phyloP scores from a whole-genome alignment of 2,113 vertebrate species.

The Zapus hudsonius region DNA sequence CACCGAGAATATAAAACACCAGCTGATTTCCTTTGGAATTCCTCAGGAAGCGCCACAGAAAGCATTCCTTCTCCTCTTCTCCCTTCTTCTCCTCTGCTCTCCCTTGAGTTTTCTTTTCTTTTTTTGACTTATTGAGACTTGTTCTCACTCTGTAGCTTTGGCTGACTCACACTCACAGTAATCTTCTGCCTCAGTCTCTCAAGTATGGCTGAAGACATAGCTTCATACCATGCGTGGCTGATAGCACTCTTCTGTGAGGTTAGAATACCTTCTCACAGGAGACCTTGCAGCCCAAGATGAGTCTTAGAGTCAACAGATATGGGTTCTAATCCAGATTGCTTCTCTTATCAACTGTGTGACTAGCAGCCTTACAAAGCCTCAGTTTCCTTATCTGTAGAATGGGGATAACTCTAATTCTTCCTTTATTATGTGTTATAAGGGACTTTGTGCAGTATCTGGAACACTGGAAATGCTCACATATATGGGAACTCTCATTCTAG shows the following conservation, averaged over 20 bases:
- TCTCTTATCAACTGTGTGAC: background rate
- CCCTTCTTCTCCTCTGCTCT: no score
- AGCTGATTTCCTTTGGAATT: constrained; percentile 27
- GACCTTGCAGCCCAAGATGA: background rate
- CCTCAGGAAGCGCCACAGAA: background rate
- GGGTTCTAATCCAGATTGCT: background rate
- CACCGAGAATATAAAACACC: background rate
- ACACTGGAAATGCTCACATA: background rate
- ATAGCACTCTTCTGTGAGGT: background rate
- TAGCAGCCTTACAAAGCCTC: background rate
- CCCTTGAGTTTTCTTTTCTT: no score
- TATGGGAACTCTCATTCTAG: background rate
- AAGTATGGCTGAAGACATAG: no score
- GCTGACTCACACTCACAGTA: no score
- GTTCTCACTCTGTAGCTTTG: no score
- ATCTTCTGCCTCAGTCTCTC: no score
- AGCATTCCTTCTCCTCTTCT: no score
- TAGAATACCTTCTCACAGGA: background rate
- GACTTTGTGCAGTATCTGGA: background rate
- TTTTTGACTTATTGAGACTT: no score
- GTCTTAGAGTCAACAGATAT: background rate
- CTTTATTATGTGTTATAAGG: background rate
- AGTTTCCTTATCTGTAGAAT: background rate
- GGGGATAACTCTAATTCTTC: background rate
- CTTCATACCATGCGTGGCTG: no score